Evolutionary conservation across 2,888 invertebrate species (phyloP), one percentile per base, ranked within the genome.

Genomic region (Calameuta pallipes): DNA sequence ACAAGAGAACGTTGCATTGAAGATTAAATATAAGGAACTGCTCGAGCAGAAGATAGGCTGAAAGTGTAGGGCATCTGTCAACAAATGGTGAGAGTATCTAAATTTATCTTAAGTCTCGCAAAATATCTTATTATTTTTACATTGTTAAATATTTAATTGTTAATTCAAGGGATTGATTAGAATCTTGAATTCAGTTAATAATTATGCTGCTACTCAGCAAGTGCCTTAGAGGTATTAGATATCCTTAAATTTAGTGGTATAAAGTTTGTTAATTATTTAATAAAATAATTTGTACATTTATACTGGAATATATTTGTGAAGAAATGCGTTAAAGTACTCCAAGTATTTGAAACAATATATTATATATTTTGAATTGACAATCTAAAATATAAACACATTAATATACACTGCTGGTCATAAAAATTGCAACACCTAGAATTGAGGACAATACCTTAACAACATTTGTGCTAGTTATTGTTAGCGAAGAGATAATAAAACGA

Each of bases 1-100:
- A 71, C 87, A 89, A 73, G 90, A 91, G 79, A 90, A 90, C 41
- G 79, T 85, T 56, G 79, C 84, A 33, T 79, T 91, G 4, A 90
- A 90, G 79, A 74, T 87, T 31, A 89, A 87, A 74, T 82, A 85
- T 34, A 85, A 87, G 71, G 90, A 90, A 37, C 73, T 89, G 36
- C 80, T 81, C 12, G 80, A 84, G 34, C 68, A 76, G 71, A 71
- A 71, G 33, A 56, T 56, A 56, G 56, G 56, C 56, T 56, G 56
- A 56, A 56, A 56, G 23, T 56, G 6, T 56, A 56, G 2, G 23
- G 56, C 23, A 56, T 56, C 56, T 23, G 23, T 56, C 23, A 56
- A 23, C 9, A 9, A 56, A 9, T 56, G 56, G 56, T 56, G 56
- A 56, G 56, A 23, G 56, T 56, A 56, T 56, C 56, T 56, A 56